Evolutionary conservation across 37 sponge, comb jelly and placozoan species (phyloP).

Genomic region (Lycopodina hypogea): DNA sequence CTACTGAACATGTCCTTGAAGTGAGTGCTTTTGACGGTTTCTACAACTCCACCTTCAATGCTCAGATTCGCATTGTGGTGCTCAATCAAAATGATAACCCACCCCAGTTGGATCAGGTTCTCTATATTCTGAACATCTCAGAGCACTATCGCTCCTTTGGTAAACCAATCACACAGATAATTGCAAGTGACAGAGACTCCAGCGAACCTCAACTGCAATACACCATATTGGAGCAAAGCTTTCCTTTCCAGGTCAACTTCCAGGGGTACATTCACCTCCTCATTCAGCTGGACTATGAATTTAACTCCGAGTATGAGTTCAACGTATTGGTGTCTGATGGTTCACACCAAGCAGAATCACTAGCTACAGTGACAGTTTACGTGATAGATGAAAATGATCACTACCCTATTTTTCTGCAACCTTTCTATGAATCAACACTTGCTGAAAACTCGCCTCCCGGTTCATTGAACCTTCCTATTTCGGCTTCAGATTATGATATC

Average conservation of each 20-base stretch:
- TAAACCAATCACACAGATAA: constrained; percentile 25
- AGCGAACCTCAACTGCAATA: constrained; percentile 19
- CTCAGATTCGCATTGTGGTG: constrained; percentile 47
- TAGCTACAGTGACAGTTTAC: constrained; percentile 26
- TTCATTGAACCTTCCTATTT: constrained; percentile 9
- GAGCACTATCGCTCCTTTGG: constrained; percentile 33
- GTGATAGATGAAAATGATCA: constrained; percentile 56
- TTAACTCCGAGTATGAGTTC: constrained; percentile 20
- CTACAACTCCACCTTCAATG: constrained; percentile 42
- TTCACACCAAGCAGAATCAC: not conserved
- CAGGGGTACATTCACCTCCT: constrained; percentile 35
- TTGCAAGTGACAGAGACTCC: constrained; percentile 45
- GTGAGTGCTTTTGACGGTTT: constrained; percentile 43
- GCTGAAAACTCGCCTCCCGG: constrained; percentile 41
- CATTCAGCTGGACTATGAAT: constrained; percentile 47
- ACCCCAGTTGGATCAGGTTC: constrained; percentile 25
- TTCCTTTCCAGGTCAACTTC: constrained; percentile 32
- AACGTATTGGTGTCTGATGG: constrained; percentile 52
- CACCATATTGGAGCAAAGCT: constrained; percentile 6
- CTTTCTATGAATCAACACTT: constrained; percentile 18
- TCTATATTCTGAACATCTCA: constrained; percentile 44
- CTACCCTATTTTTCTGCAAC: constrained; percentile 34
- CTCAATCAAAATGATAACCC: constrained; percentile 61
- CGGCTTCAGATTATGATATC: constrained; percentile 32
- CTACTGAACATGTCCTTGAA: constrained; percentile 16